Conservation (phyloP, 2,888 invertebrate genomes). For the Ischnura elegans region DNA sequence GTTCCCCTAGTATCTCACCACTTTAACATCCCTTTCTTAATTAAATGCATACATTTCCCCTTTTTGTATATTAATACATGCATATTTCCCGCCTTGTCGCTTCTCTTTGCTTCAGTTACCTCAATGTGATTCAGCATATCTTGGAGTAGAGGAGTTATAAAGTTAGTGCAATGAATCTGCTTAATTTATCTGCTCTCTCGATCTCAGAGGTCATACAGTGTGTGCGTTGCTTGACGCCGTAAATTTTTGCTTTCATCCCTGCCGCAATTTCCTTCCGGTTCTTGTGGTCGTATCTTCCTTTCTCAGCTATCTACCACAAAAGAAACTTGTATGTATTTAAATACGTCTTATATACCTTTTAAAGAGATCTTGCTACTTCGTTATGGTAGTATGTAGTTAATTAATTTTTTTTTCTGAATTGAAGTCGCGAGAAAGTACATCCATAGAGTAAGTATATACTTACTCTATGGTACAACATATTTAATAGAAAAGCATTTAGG, state of each 20-base stretch:
- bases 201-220: not conserved
- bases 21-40: not conserved
- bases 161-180: not conserved
- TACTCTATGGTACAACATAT: too few species aligned
- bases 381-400: too few species aligned
- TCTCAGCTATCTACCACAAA: not conserved
- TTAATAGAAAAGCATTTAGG: too few species aligned
- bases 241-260: not conserved
- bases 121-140: not conserved
- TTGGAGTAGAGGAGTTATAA: not conserved
- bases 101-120: not conserved
- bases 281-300: not conserved
- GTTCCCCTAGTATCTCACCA: not conserved
- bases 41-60: not conserved
- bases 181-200: not conserved
- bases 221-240: not conserved
- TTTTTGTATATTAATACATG: not conserved
- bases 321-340: too few species aligned
- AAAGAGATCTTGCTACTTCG: too few species aligned
- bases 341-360: too few species aligned
- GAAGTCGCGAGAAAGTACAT: too few species aligned
- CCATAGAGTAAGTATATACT: too few species aligned
- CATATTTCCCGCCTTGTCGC: not conserved
- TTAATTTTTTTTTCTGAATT: too few species aligned
- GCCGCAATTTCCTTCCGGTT: not conserved